Base-by-base conservation (phyloP, 2,797 vertebrate genomes). In the Phalloptychus januarius region DNA sequence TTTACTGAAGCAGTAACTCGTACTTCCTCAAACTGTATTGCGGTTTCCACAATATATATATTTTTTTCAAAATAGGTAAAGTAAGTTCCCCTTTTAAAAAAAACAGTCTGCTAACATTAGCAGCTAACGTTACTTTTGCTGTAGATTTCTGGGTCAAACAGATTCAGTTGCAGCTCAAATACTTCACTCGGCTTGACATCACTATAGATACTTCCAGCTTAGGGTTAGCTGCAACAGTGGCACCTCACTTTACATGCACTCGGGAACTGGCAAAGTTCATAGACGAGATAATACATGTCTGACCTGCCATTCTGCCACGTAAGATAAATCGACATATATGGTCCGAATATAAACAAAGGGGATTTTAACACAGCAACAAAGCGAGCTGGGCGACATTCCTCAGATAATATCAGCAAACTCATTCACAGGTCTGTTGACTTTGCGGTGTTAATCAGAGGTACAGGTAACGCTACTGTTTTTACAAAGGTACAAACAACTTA, bases 81-180 rank as follows among this genome's bases (percentile, higher is more conserved):
- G 13, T 72, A 28, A 71, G 71, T 75, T 50, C 56, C 67, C 38
- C 42, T 45, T 31, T 40, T 56, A 1, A 8, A 54, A 44, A 63
- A 65, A 40, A 69, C 23, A 54, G 75, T 46, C 63, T 28, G 87
- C 86, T 85, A 87, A 69, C 85, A 52, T 83, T 83, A 83, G 87
- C 85, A 71, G 88, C 91, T 87, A 89, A 71, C 63, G 69, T 83
- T 83, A 83, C 80, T 86, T 52, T 87, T 83, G 86, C 79, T 72
- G 77, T 76, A 73, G 78, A 82, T 91, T 92, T 93, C 86, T 93
- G 91, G 92, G 92, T 94, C 90, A 94, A 87, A 87, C 85, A 84
- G 90, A 93, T 95, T 87, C 83, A 83, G 90, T 95, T 93, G 87
- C 94, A 90, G 82, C 85, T 87, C 81, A 84, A 82, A 90, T 93